Base-by-base conservation (phyloP, 2,797 vertebrate genomes). In the Notamacropus eugenii region DNA sequence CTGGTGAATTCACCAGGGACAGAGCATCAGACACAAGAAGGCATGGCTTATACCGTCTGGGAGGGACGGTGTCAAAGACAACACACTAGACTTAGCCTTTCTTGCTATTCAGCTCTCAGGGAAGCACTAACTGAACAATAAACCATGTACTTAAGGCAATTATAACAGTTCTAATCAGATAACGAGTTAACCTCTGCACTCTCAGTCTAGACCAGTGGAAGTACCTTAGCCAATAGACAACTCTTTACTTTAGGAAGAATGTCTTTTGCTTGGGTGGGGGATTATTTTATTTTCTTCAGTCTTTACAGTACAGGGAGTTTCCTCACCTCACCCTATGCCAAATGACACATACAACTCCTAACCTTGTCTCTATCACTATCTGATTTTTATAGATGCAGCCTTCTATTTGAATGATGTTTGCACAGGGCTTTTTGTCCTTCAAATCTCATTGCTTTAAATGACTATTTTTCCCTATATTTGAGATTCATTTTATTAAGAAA, bases 101-200 rank as follows among this genome's bases (percentile, higher is more conserved):
- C 50, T 54, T 94, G 90, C 62, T 93, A 95, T 52, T 93, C 92
- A 96, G 59, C 74, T 87, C 24, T 14, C 56, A 95, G 91, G 24
- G 0, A 27, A 58, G 14, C 74, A n/a, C 59, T 92, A 95, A 87
- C 62, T 57, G 92, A 93, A 50, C 92, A 94, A 40, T 27, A 90
- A 95, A 55, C 0, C 0, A 10, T 10, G 22, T 91, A 90, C 92
- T 94, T 94, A 96, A 92, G 52, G 93, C 5, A 0, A 94, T 94
- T 90, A 87, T 56, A 90, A 94, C 91, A 62, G 91, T 95, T 95
- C 58, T 95, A 95, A 97, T 95, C 96, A 97, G 93, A 92, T 93
- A 90, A 97, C 90, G 46, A 0, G 0, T 93, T 96, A 97, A 96
- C 93, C 62, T 98, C 94, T 87, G 93, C 3, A 13, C 94, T 92